Evolutionary conservation across 2,888 invertebrate species (phyloP).

Genomic region (Zygothrica quintamaculata): DNA sequence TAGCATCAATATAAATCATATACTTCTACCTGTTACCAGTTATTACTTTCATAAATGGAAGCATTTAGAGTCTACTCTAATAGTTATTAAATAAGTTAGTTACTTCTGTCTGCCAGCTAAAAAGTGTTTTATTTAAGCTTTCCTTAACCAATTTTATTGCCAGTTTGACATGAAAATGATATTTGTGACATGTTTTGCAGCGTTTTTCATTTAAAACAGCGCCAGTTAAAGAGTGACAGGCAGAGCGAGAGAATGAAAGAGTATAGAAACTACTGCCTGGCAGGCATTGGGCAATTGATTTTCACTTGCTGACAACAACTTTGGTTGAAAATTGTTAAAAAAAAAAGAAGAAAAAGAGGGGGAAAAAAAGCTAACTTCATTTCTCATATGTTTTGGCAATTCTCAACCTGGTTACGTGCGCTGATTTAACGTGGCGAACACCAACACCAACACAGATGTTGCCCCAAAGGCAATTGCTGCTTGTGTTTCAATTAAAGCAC

Average conservation of each 20-base stretch:
- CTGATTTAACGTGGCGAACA: constrained; percentile 15
- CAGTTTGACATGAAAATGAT: constrained; percentile 31
- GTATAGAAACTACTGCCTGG: constrained; percentile 41
- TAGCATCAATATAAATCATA: too few species aligned
- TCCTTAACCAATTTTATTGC: background rate
- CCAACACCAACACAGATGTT: background rate
- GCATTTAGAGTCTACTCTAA: too few species aligned
- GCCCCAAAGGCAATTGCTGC: background rate
- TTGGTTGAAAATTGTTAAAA: constrained; percentile 1
- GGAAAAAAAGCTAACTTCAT: constrained; percentile 8
- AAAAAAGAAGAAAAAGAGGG: too few species aligned
- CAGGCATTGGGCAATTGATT: constrained; percentile 59
- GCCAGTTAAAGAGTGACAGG: constrained; percentile 43
- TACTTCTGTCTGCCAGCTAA: too few species aligned
- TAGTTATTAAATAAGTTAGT: too few species aligned
- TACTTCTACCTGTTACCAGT: too few species aligned
- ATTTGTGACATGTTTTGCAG: constrained; percentile 46
- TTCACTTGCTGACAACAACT: constrained; percentile 3
- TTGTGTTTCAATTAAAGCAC: constrained; percentile 48
- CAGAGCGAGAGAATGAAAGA: constrained; percentile 1
- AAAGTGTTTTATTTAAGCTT: too few species aligned
- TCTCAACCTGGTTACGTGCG: constrained; percentile 52
- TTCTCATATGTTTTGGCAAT: constrained; percentile 62
- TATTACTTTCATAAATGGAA: too few species aligned
- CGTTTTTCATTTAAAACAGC: constrained; percentile 58